Percentiles rank a stretch among this genome's conserved stretches.
Evolutionary conservation across 2,113 vertebrate species (phyloP).

Genomic region (Cephalophus harveyi): DNA sequence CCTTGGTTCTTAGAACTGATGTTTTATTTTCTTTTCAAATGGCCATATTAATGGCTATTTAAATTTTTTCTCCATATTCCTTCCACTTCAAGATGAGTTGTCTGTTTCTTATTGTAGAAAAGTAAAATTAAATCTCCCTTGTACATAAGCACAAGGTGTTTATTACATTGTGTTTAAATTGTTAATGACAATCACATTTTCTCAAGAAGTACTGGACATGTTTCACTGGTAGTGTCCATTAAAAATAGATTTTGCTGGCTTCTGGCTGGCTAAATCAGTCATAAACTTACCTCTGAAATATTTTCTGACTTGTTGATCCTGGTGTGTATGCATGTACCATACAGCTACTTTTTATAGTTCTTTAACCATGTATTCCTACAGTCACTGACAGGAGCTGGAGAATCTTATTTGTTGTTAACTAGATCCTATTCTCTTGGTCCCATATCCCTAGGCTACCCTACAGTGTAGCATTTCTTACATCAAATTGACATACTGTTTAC

Average conservation of each 20-base stretch:
- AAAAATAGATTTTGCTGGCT: neutral
- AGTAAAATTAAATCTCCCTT: neutral
- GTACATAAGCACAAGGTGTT: neutral
- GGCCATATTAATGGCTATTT: neutral
- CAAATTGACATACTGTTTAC: neutral
- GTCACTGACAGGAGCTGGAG: neutral
- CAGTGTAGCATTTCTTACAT: neutral
- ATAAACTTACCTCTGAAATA: neutral
- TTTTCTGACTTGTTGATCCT: constrained; percentile 15
- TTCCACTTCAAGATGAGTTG: neutral
- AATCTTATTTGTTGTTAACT: neutral
- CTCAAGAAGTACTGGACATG: neutral
- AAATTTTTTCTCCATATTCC: neutral
- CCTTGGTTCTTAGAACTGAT: constrained; percentile 2
- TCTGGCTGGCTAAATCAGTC: neutral
- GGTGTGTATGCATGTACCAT: neutral
- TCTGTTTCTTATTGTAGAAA: constrained; percentile 15
- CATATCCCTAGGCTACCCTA: neutral
- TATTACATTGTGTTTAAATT: constrained; percentile 15
- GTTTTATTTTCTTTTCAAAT: neutral
- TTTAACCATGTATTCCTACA: neutral
- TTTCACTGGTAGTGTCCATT: neutral
- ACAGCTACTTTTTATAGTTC: neutral
- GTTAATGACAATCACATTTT: neutral
- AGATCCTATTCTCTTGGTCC: neutral